Evolutionary conservation across 2,113 vertebrate genomes (phyloP).

Genomic region (Onychorhynchus coronatus): DNA sequence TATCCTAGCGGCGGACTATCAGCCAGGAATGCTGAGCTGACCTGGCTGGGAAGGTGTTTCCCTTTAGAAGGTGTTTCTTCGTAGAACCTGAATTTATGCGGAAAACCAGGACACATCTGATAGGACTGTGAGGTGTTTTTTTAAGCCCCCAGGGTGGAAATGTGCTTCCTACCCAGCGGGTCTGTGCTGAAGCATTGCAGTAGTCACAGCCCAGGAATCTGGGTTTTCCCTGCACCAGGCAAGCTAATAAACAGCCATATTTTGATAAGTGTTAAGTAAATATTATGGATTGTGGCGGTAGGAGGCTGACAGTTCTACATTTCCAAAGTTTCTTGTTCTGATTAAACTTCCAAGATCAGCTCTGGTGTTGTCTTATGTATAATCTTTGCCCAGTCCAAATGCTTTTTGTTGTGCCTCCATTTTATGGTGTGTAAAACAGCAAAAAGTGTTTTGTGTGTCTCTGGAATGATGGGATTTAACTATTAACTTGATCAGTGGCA

Average conservation of each 20-base stretch:
- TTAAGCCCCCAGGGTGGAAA: not conserved
- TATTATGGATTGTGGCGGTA: not conserved
- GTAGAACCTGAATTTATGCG: not conserved
- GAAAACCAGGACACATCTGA: not conserved
- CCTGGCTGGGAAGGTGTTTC: not conserved
- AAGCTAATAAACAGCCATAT: fast-evolving
- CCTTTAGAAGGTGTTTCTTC: not conserved
- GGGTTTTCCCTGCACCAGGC: fast-evolving
- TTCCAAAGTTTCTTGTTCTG: not conserved
- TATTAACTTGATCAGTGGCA: not conserved
- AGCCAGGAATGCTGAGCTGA: not conserved
- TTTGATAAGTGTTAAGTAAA: not conserved
- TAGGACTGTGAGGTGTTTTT: not conserved
- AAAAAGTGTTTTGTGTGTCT: not conserved
- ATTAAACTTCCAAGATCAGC: not conserved
- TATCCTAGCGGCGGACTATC: fast-evolving
- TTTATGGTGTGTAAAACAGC: not conserved
- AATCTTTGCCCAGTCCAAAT: not conserved
- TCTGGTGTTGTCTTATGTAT: not conserved
- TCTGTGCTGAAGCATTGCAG: not conserved
- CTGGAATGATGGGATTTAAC: not conserved
- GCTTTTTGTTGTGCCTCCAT: not conserved
- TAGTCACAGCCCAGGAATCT: not conserved
- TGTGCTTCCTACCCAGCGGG: fast-evolving
- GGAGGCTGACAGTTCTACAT: not conserved